Evolutionary conservation across 2,113 vertebrate species (phyloP).

Genomic region (Acanthisitta chloris): DNA sequence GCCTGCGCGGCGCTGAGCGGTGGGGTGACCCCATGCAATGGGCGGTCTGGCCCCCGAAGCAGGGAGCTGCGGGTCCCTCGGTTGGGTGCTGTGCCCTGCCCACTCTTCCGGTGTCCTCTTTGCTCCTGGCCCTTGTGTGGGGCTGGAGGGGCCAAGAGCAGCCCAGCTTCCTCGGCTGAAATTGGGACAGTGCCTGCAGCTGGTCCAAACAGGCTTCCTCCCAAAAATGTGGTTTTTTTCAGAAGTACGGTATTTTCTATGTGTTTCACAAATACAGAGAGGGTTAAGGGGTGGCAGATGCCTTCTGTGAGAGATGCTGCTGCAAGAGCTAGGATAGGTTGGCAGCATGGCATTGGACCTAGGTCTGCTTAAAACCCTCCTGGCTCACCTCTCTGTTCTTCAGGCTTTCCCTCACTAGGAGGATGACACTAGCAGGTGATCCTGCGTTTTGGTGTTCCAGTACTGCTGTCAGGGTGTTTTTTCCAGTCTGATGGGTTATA

Average conservation of each 20-base stretch:
- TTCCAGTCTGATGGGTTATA: not conserved
- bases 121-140: too few species aligned
- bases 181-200: too few species aligned
- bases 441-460: fast-evolving
- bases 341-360: too few species aligned
- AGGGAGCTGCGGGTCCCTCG: not conserved
- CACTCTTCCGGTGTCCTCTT: not conserved
- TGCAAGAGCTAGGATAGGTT: not conserved
- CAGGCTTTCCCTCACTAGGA: not conserved
- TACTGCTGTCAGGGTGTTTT: fast-evolving
- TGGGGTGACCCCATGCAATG: fast-evolving
- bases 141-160: not conserved
- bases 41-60: too few species aligned
- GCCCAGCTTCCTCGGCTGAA: not conserved
- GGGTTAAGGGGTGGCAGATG: not conserved
- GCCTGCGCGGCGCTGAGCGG: not conserved
- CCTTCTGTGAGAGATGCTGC: not conserved
- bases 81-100: too few species aligned
- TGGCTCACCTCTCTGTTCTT: too few species aligned
- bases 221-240: not conserved
- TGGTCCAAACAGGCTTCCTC: not conserved
- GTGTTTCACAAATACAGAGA: fast-evolving
- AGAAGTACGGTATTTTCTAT: fast-evolving
- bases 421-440: not conserved
- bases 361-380: fast-evolving